These are phyloP conservation scores for Physeter macrocephalus DNA, from an alignment of 2,113 vertebrate species.

Conservation along the genomic window DNA sequence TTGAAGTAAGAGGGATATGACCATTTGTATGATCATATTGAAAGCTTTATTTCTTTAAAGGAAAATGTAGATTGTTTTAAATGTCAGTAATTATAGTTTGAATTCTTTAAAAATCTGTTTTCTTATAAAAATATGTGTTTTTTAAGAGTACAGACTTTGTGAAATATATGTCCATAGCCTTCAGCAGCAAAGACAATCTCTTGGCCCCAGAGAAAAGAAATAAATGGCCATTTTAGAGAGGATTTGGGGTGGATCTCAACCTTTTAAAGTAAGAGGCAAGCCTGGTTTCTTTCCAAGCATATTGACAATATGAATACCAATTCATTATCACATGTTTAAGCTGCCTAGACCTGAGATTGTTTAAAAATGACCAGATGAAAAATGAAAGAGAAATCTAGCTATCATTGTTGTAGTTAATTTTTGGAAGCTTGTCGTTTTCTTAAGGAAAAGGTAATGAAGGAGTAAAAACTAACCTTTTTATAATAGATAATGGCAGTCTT, in stretches of 20 bases:
- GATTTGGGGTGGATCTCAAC: background rate
- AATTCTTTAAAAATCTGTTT: background rate
- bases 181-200: background rate
- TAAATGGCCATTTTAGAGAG: background rate
- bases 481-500: background rate
- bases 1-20: background rate
- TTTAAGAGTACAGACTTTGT: background rate
- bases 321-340: background rate
- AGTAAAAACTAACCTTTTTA: background rate
- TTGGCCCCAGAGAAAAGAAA: background rate
- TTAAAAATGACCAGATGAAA: slow-evolving; percentile 13
- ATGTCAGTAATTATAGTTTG: background rate
- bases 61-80: background rate
- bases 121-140: background rate
- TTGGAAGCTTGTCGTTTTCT: background rate
- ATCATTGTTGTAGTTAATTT: background rate
- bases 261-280: background rate
- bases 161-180: background rate
- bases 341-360: background rate
- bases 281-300: background rate
- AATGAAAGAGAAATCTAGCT: background rate
- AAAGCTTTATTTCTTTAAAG: background rate
- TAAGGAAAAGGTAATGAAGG: background rate
- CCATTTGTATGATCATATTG: background rate
- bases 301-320: background rate